Evolutionary conservation across 2,113 vertebrate species (phyloP).

Genomic region (Notothenia coriiceps): DNA sequence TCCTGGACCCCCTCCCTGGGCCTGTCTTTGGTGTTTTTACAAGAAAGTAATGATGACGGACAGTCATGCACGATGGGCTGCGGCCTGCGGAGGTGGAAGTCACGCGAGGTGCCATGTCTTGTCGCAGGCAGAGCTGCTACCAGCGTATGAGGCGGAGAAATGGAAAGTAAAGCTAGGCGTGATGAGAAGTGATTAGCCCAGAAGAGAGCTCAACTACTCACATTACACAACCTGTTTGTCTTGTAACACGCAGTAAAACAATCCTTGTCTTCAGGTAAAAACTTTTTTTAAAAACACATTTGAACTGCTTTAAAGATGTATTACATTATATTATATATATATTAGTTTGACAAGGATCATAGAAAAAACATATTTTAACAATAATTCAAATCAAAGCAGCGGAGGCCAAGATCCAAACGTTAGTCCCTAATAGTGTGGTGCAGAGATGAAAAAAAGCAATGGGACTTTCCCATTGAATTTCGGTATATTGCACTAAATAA

Average conservation of each 20-base stretch:
- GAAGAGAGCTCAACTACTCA: background rate
- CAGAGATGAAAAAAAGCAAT: no score
- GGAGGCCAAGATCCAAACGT: background rate
- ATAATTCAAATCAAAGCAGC: background rate
- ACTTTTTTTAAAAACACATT: no score
- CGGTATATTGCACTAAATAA: no score
- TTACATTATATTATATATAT: no score
- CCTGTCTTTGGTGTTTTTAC: slow-evolving; percentile 83
- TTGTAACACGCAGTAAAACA: background rate
- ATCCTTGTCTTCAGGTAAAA: background rate
- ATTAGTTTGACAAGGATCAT: background rate
- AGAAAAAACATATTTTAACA: background rate
- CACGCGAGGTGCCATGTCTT: slow-evolving; percentile 69
- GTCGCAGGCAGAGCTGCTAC: slow-evolving; percentile 15
- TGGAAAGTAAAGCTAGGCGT: slow-evolving; percentile 7
- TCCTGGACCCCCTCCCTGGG: slow-evolving; percentile 45
- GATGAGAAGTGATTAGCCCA: slow-evolving; percentile 29
- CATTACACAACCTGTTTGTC: background rate
- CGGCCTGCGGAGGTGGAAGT: slow-evolving; percentile 70
- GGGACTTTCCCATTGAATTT: no score
- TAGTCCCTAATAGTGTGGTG: background rate
- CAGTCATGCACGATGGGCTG: slow-evolving; percentile 71
- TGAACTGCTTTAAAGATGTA: background rate
- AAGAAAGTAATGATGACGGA: slow-evolving; percentile 82
- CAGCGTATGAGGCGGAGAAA: background rate